Evolutionary conservation across 2,797 vertebrate species (phyloP), one percentile per base, ranked within the genome.

Genomic region (Poeciliopsis paucimaculata): DNA sequence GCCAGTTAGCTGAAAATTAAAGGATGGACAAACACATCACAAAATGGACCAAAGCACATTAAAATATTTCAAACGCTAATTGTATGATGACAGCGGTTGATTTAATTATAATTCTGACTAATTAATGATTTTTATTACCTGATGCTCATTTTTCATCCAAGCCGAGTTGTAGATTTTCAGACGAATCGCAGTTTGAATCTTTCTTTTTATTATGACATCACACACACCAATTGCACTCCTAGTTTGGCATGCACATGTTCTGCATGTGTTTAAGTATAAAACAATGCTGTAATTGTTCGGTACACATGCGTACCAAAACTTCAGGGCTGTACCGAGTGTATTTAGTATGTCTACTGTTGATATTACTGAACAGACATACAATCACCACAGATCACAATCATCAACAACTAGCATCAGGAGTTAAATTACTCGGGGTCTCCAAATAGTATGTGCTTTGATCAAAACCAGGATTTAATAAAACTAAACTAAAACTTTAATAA

Each of bases 1-100:
- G 82, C 93, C 95, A 93, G 94, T 94, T 95, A 92, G 91, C 89
- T 96, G 93, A 87, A 88, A 93, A 94, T 94, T 91, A 94, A 95
- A 96, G 87, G 79, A 84, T 68, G 84, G 91, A 91, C 92, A 95
- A 96, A 94, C 77, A 91, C 87, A 77, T 86, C 89, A 91, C 94
- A 91, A 92, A 96, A 96, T 93, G 93, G 93, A 86, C 76, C 88
- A 76, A 82, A 57, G 81, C 34, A 93, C 93, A 93, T 90, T 89
- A 88, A 94, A 95, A 95, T 92, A 47, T 77, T 68, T 80, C 79
- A 77, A 83, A 87, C 78, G 79, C 83, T 87, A 90, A 90, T 81
- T 72, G 73, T 85, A 66, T 79, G 81, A 87, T 88, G 78, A 89
- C 82, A 72, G 83, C 70, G 55, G 83, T 51, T 82, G 82, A 89